phyloP scores from a whole-genome alignment of 2,888 invertebrate species.

The Eretmocerus hayati region DNA sequence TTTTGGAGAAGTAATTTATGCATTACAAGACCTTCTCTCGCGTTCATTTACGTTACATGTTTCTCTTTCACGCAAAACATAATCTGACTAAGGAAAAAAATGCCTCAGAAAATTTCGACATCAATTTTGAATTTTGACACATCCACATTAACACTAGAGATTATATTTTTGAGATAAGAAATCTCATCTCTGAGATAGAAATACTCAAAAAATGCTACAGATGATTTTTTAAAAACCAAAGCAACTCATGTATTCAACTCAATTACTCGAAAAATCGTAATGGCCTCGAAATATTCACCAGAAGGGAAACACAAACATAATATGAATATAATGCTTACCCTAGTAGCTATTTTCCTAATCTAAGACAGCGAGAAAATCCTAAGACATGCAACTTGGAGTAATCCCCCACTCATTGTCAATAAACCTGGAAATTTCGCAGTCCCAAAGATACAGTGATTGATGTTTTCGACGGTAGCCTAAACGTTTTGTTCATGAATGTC shows the following conservation, averaged over 20 bases:
- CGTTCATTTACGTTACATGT: constrained; percentile 35
- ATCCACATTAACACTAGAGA: constrained; percentile 37
- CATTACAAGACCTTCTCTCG: constrained; percentile 16
- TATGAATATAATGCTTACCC: constrained; percentile 44
- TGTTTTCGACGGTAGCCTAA: constrained; percentile 19
- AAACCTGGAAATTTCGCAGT: constrained; percentile 20
- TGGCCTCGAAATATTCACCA: constrained; percentile 46
- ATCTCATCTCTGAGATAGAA: constrained; percentile 19
- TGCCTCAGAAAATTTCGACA: constrained; percentile 39
- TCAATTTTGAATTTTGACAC: constrained; percentile 47
- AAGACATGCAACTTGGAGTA: constrained; percentile 35
- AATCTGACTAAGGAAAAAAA: constrained; percentile 39
- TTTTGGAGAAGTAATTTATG: constrained; percentile 17
- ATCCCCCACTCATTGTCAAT: constrained; percentile 18
- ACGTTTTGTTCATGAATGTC: constrained; percentile 33
- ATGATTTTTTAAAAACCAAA: constrained; percentile 34
- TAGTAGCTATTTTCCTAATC: constrained; percentile 42
- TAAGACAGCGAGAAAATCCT: constrained; percentile 45
- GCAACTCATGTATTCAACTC: constrained; percentile 36
- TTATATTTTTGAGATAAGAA: constrained; percentile 40
- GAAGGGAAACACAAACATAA: constrained; percentile 45
- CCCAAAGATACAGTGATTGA: constrained; percentile 19
- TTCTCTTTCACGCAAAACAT: constrained; percentile 37
- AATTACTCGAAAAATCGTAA: no score
- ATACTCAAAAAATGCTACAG: constrained; percentile 27